Conservation (phyloP, 2,113 vertebrate species). For the Thinocorus orbignyianus region DNA sequence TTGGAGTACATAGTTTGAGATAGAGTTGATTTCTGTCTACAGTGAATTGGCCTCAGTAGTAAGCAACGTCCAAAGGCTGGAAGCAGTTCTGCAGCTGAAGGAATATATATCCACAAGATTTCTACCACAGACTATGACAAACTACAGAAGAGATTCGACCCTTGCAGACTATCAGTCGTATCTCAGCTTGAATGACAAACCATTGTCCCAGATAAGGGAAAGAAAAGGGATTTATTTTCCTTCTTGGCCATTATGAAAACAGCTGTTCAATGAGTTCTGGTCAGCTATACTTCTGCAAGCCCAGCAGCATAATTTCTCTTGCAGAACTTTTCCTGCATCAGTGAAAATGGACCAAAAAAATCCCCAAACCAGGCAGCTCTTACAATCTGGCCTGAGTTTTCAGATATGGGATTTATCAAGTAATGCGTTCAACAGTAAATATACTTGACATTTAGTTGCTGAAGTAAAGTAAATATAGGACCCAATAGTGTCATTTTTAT, state of each 20-base stretch:
- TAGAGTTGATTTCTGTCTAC: neutral
- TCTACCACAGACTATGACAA: neutral
- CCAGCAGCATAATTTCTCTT: neutral
- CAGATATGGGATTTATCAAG: slow-evolving; percentile 34
- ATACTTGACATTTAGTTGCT: slow-evolving; percentile 32
- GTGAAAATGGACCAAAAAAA: neutral
- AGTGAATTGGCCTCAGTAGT: neutral
- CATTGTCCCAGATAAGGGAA: neutral
- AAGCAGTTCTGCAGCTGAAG: neutral
- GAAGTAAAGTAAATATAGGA: slow-evolving; percentile 45
- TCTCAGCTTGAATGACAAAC: neutral
- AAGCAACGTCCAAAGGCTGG: neutral
- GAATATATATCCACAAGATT: neutral
- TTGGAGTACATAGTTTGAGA: neutral
- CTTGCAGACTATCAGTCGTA: neutral
- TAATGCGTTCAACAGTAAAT: neutral
- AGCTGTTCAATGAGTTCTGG: neutral
- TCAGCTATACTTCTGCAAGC: neutral
- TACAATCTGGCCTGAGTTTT: neutral
- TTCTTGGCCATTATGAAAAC: neutral
- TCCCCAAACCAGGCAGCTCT: neutral
- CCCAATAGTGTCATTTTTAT: slow-evolving; percentile 36
- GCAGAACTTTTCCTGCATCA: neutral
- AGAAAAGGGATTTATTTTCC: neutral
- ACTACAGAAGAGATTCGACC: neutral